phyloP scores from a whole-genome alignment of 37 sponge, comb jelly and placozoan species.

The Aplysina aerophoba region DNA sequence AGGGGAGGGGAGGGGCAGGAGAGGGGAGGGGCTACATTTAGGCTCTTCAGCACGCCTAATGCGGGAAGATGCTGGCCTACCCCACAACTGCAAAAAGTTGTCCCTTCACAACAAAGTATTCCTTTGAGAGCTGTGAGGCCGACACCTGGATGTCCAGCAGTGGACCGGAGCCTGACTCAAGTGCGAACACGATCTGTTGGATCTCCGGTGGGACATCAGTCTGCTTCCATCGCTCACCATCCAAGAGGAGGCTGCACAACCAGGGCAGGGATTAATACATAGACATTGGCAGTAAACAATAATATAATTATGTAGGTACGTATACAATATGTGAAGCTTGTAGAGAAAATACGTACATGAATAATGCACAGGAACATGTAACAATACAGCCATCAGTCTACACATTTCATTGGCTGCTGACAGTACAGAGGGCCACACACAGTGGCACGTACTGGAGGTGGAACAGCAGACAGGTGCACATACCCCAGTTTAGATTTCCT shows the following conservation, averaged over 20 bases:
- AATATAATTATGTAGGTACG: too few relatives aligned
- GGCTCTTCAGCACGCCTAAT: not conserved
- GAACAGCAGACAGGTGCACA: not conserved
- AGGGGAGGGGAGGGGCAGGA: too few relatives aligned
- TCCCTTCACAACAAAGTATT: constrained; percentile 63
- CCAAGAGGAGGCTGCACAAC: constrained; percentile 63
- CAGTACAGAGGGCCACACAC: too few relatives aligned
- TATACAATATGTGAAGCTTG: too few relatives aligned
- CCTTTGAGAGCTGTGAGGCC: constrained; percentile 27
- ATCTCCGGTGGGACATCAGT: constrained; percentile 86
- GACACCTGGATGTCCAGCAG: not conserved
- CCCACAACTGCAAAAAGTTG: constrained; percentile 80
- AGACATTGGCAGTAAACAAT: too few relatives aligned
- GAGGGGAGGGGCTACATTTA: not conserved
- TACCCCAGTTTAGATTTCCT: constrained; percentile 74
- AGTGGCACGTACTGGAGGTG: too few relatives aligned
- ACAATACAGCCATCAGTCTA: too few relatives aligned
- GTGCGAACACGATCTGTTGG: constrained; percentile 64
- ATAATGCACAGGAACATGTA: too few relatives aligned
- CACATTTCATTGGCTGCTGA: too few relatives aligned
- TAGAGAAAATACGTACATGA: too few relatives aligned
- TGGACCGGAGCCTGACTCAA: constrained; percentile 45
- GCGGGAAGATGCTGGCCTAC: constrained; percentile 34
- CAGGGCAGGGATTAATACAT: not conserved
- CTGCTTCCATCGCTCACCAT: constrained; percentile 84